Percentiles rank a stretch among this genome's conserved stretches.
Evolutionary conservation across 1,140 invertebrate species (phyloP).

Genomic region (Coelopa frigida): DNA sequence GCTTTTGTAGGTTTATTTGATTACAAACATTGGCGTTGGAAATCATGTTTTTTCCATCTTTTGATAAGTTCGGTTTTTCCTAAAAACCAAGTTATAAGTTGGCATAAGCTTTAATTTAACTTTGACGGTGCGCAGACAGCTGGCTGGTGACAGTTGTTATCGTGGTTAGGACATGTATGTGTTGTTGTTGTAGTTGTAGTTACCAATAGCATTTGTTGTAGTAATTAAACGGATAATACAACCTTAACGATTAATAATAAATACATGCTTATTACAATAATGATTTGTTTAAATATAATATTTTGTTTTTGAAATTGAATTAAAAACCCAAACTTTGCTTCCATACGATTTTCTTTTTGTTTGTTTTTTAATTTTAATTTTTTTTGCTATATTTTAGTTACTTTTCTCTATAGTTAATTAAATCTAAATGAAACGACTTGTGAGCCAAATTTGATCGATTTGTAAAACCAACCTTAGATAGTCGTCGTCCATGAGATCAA

Average conservation of each 20-base stretch:
- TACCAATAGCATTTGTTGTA: slow-evolving; percentile 44
- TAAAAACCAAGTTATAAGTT: too few relatives aligned
- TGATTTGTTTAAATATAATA: background rate
- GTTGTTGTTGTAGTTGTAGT: slow-evolving; percentile 11
- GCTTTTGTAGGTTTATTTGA: too few relatives aligned
- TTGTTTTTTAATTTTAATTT: background rate
- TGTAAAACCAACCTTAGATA: slow-evolving; percentile 43
- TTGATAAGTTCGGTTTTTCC: too few relatives aligned
- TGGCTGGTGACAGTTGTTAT: too few relatives aligned
- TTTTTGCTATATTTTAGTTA: background rate
- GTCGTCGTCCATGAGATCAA: slow-evolving; percentile 40
- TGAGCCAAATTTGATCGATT: slow-evolving; percentile 34
- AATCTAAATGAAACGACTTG: slow-evolving; percentile 35
- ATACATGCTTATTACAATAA: background rate
- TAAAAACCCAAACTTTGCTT: background rate
- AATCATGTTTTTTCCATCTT: too few relatives aligned
- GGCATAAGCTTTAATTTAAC: too few relatives aligned
- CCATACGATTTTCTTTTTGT: background rate
- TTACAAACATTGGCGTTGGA: too few relatives aligned
- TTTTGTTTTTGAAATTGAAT: background rate
- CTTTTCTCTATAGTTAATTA: background rate
- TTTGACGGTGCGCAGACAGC: too few relatives aligned
- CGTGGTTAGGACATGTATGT: slow-evolving; percentile 22
- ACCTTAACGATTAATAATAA: slow-evolving; percentile 24
- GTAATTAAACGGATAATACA: slow-evolving; percentile 46